Percentiles rank a stretch among this genome's conserved stretches.
Conservation (phyloP, 1,140 invertebrate genomes). For the Drosophila parvula region DNA sequence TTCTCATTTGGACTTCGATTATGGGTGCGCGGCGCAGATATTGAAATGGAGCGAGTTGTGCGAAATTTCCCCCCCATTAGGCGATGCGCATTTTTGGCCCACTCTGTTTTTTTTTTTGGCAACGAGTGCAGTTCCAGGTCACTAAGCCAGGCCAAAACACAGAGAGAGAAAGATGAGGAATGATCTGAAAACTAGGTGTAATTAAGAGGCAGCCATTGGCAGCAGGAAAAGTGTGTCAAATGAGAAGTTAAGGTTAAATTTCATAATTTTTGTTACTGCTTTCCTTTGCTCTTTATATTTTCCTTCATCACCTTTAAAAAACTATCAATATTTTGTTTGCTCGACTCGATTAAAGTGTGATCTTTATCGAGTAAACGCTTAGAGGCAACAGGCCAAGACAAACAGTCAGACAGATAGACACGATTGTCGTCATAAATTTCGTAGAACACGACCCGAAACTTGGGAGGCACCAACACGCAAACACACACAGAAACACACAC, state of each 20-base stretch:
- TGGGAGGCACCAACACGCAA: constrained; percentile 48
- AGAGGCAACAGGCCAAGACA: constrained; percentile 33
- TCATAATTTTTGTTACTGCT: too few relatives aligned
- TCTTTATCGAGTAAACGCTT: constrained; percentile 49
- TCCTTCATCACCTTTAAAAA: too few relatives aligned
- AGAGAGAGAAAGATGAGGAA: neutral
- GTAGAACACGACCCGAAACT: constrained; percentile 40
- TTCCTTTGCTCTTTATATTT: too few relatives aligned
- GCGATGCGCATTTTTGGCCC: constrained; percentile 37
- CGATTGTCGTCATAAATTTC: constrained; percentile 71
- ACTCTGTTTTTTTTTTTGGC: constrained; percentile 30
- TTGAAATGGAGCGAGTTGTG: constrained; percentile 7
- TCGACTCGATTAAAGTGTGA: constrained; percentile 41
- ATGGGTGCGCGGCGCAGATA: constrained; percentile 16
- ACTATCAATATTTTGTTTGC: too few relatives aligned
- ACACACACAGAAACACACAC: constrained; percentile 8
- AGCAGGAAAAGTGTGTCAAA: neutral
- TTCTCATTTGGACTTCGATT: constrained; percentile 64
- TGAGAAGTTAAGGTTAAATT: neutral
- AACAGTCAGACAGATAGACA: constrained; percentile 52
- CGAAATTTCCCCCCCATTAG: constrained; percentile 26
- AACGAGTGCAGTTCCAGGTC: constrained; percentile 25
- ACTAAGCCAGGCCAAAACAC: constrained; percentile 1
- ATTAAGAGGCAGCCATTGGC: neutral
- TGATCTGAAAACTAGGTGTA: constrained; percentile 7